Conservation (phyloP, 37 sponge, comb jelly and placozoan species). For the Diacarnus erythraeanus region DNA sequence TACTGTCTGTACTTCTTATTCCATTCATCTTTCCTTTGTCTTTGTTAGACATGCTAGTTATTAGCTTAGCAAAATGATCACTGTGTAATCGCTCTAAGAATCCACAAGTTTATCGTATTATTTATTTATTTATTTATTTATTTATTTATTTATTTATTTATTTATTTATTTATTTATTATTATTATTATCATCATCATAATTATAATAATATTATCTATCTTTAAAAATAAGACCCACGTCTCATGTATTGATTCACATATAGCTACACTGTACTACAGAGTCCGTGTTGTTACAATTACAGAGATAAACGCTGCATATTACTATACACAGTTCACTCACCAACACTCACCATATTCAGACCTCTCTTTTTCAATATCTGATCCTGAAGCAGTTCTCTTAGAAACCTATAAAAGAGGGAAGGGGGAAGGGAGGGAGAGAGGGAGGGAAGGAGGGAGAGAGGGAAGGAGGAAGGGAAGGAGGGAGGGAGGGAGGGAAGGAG, state of each 20-base stretch:
- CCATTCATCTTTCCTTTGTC: neutral
- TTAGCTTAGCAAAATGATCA: conserved; percentile 8
- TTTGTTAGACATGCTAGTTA: neutral
- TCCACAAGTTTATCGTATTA: neutral
- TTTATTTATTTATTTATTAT: no score
- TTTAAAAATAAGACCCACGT: no score
- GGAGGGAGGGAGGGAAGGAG: conserved; percentile 20
- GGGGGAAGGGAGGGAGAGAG: conserved; percentile 7
- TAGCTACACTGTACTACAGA: no score
- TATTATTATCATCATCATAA: no score
- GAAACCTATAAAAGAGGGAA: neutral
- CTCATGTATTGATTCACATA: no score
- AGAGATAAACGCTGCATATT: no score
- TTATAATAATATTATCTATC: no score
- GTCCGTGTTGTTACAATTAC: no score
- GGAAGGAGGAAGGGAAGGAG: conserved; percentile 10
- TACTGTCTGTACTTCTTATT: no score
- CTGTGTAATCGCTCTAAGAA: neutral
- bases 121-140: no score
- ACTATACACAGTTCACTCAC: no score
- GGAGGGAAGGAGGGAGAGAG: neutral
- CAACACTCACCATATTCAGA: conserved; percentile 8
- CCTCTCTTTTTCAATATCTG: conserved; percentile 17
- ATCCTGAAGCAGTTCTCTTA: neutral
- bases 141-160: no score